Evolutionary conservation across 2,888 invertebrate genomes (phyloP).

Genomic region (Brachynemurus nebulosus): DNA sequence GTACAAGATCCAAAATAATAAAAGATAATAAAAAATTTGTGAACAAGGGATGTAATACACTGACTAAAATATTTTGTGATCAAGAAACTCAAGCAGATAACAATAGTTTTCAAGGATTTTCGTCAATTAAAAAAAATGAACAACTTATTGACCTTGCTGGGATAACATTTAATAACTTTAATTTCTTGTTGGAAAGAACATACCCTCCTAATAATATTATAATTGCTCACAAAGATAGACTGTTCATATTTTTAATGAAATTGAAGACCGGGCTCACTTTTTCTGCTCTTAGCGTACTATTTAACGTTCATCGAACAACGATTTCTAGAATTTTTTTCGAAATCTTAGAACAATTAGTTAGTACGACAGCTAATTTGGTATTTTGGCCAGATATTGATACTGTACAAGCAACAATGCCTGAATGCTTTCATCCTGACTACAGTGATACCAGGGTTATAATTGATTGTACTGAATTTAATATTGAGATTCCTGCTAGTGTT

Average conservation of each 20-base stretch:
- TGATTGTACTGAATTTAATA: slow-evolving; percentile 9
- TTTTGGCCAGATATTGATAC: slow-evolving; percentile 8
- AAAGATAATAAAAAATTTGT: neutral
- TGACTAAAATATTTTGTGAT: neutral
- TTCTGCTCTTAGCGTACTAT: slow-evolving; percentile 6
- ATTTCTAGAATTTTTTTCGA: slow-evolving; percentile 7
- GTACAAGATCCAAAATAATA: slow-evolving; percentile 1
- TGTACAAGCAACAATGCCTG: slow-evolving; percentile 8
- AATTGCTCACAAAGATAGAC: slow-evolving; percentile 9
- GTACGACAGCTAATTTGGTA: slow-evolving; percentile 5
- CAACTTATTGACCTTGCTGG: slow-evolving; percentile 12
- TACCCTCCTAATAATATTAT: neutral
- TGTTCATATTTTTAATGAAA: slow-evolving; percentile 8
- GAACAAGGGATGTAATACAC: slow-evolving; percentile 6
- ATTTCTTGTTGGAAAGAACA: slow-evolving; percentile 13
- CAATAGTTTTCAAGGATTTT: slow-evolving; percentile 9
- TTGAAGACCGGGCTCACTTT: slow-evolving; percentile 5
- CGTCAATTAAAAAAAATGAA: slow-evolving; percentile 12
- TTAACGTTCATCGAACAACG: slow-evolving; percentile 8
- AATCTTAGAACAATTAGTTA: neutral
- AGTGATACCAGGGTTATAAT: slow-evolving; percentile 10
- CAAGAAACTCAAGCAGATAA: slow-evolving; percentile 4
- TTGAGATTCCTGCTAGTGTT: slow-evolving; percentile 7
- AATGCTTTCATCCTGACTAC: slow-evolving; percentile 7
- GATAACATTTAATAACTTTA: slow-evolving; percentile 12